phyloP scores from a whole-genome alignment of 2,888 invertebrate genomes.

The Agrochola litura region DNA sequence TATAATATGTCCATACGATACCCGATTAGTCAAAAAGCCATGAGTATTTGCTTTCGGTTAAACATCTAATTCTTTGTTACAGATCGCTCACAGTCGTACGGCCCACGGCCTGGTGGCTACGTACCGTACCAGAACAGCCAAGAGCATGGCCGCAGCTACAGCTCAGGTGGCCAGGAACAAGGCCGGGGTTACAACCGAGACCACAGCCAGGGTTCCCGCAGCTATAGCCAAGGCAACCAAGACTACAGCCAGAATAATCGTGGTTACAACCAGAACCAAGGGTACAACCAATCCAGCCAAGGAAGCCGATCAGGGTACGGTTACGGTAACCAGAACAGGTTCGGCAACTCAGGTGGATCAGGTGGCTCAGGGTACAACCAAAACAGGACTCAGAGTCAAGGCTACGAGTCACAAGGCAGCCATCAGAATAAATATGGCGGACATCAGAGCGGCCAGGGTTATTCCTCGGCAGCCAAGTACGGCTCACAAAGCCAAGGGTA shows the following conservation, averaged over 20 bases:
- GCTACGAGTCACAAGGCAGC: slow-evolving; percentile 58
- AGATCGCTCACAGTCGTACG: slow-evolving; percentile 84
- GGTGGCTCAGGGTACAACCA: slow-evolving; percentile 56
- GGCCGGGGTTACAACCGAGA: slow-evolving; percentile 55
- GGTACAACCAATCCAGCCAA: slow-evolving; percentile 64
- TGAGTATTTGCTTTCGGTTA: not conserved
- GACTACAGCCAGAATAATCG: slow-evolving; percentile 57
- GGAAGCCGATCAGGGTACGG: slow-evolving; percentile 55
- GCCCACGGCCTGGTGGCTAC: slow-evolving; percentile 84
- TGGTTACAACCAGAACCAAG: slow-evolving; percentile 63
- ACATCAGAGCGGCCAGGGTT: slow-evolving; percentile 59
- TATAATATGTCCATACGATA: too few relatives aligned
- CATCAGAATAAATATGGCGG: slow-evolving; percentile 61
- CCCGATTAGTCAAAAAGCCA: too few relatives aligned
- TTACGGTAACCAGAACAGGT: slow-evolving; percentile 58
- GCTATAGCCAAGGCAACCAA: slow-evolving; percentile 47
- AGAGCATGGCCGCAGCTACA: slow-evolving; percentile 53
- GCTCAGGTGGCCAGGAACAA: slow-evolving; percentile 44
- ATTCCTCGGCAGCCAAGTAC: slow-evolving; percentile 41
- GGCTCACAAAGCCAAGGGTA: slow-evolving; percentile 58
- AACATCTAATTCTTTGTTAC: slow-evolving; percentile 73
- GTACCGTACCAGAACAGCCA: slow-evolving; percentile 67
- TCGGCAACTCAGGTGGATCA: slow-evolving; percentile 36
- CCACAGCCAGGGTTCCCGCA: slow-evolving; percentile 57
- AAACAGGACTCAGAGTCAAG: slow-evolving; percentile 62